phyloP scores from a whole-genome alignment of 2,888 invertebrate genomes.

The Leucania comma region DNA sequence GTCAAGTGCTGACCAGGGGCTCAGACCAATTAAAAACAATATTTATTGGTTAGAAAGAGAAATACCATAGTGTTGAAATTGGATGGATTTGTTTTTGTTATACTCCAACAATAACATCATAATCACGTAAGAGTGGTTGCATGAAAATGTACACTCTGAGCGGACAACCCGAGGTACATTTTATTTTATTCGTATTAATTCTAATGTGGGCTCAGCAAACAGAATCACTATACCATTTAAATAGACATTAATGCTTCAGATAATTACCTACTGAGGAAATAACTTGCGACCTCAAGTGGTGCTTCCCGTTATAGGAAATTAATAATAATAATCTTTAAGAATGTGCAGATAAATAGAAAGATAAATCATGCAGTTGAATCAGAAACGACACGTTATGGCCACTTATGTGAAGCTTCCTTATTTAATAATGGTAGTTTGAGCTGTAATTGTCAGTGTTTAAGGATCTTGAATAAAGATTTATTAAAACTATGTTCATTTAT shows the following conservation, averaged over 20 bases:
- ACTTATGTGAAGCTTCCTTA: conserved; percentile 31
- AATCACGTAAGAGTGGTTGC: too few species aligned
- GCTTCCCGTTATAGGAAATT: conserved; percentile 49
- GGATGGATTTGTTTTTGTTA: too few species aligned
- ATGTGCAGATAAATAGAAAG: conserved; percentile 22
- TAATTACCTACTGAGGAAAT: conserved; percentile 49
- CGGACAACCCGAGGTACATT: too few species aligned
- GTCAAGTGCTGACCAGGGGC: too few species aligned
- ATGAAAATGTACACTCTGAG: too few species aligned
- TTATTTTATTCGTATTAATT: conserved; percentile 31
- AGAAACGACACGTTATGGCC: conserved; percentile 34
- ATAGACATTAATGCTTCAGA: conserved; percentile 32
- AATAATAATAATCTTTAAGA: conserved; percentile 31
- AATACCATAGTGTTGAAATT: too few species aligned
- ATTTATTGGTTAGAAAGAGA: too few species aligned
- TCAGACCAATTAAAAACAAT: too few species aligned
- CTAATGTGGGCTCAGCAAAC: conserved; percentile 6
- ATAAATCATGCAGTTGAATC: conserved; percentile 33
- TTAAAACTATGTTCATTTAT: neutral
- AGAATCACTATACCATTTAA: conserved; percentile 19
- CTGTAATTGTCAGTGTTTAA: conserved; percentile 2
- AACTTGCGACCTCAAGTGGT: conserved; percentile 21
- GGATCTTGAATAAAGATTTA: neutral
- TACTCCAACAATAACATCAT: too few species aligned
- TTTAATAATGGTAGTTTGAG: neutral